Base-by-base conservation (phyloP, 2,888 invertebrate species). In the Gastracanthus pulcherrimus region DNA sequence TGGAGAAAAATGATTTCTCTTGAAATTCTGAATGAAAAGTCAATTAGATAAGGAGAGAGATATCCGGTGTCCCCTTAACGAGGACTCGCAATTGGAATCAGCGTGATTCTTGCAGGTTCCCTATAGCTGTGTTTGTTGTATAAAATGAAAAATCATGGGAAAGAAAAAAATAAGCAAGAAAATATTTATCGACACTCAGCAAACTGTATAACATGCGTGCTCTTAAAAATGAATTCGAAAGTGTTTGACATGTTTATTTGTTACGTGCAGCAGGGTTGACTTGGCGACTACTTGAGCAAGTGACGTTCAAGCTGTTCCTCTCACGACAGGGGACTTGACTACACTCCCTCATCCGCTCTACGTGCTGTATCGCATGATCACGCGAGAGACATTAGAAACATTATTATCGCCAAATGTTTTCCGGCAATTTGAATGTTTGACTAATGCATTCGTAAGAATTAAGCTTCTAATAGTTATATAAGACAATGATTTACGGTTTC, bases 221-320 rank as follows among this genome's bases (percentile, higher is more conserved):
- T 60, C 6, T 55, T 31, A 45, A 62, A 71, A 71, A 60, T 60
- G n/a, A 64, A 71, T 51, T 67, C 26, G 45, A 72, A 60, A 48
- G 4, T 31, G 41, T 79, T 64, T 78, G 69, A 69, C 41, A 77
- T 84, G 77, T 89, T 89, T 83, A 87, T 91, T 87, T 91, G 87
- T 91, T 91, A 89, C 89, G 89, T 90, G 89, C 88, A 86, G 87
- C 90, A 91, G 91, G 89, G 85, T 86, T 87, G 89, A 89, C 84
- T 85, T 85, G 85, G 84, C 85, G 84, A 82, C 87, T 71, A 85
- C 87, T 75, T 88, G 86, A 87, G 85, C 82, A 81, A 77, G 71
- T 77, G 26, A 78, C 64, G 19, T 74, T 77, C 76, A 81, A 79
- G 76, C 84, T 84, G 81, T 81, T 81, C 83, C 81, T 82, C 84